Base-by-base conservation (phyloP, 2,888 invertebrate species). In the Lumbricus terrestris region DNA sequence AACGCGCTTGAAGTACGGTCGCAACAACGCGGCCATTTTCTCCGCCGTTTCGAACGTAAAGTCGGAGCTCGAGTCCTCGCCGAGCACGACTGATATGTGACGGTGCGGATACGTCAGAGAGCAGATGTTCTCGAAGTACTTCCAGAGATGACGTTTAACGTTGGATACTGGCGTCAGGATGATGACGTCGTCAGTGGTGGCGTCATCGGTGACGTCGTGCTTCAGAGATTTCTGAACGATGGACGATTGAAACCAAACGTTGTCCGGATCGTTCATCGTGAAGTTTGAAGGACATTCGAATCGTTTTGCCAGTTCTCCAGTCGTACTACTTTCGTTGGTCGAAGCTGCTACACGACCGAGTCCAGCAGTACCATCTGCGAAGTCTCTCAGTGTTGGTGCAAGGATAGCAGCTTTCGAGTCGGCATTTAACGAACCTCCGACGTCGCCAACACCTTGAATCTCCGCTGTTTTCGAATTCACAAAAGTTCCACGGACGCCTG, bases 1-100 rank as follows among this genome's bases (percentile, higher is more conserved):
- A 0, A 93, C 93, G 82, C 91, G 92, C 3, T 89, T 47, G 91
- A 94, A 94, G 69, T 90, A 91, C 29, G 54, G 47, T 34, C 40
- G 89, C 13, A 94, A 91, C 16, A 93, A 93, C 33, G 91, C 89
- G 11, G 92, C 93, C 11, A 93, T 89, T 1, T 90, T 82, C 54
- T 92, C 91, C 0, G 94, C 94, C 85, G 92, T 90, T 23, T 92
- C 90, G 8, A 93, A 91, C 0, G 94, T 94, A 33, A 91, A 89
- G 88, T 94, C 94, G 11, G 90, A 89, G 90, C 94, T 94, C 54
- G 94, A 93, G 90, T 94, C 94, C 91, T 94, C 94, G 6, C 94
- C 94, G 34, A 94, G 93, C 33, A 92, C 93, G 1, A 94, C 90
- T 0, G 94, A 93, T 18, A 94, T 92, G 88, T 93, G 92, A 2